Base-by-base conservation (phyloP, 1,140 invertebrate species). In the Meloidogyne exigua region DNA sequence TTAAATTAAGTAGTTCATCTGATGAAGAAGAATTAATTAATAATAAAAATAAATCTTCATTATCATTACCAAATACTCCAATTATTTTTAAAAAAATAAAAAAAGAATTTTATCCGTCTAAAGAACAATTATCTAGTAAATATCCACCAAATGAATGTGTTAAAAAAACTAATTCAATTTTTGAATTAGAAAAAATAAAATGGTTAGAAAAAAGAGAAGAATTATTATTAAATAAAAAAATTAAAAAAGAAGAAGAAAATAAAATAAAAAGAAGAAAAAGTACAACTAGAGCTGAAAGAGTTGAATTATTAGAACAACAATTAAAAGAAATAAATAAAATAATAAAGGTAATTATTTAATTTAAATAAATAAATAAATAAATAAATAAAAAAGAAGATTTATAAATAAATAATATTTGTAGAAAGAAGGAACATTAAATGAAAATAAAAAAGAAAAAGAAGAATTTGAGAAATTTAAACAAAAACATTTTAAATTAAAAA, bases 91-190 rank as follows among this genome's bases (percentile, higher is more conserved):
- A 49, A 49, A 49, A 18, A 49, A 49, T 18, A 18, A 18, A 4
- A 49, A 15, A 49, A 49, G 18, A 49, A 49, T 15, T 4, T 18
- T 18, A 13, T 18, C 15, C 28, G 2, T 3, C 5, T 18, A 49
- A 49, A n/a, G 49, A n/a, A n/a, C 49, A 57, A 57, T n/a, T 25
- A 44, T 32, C 68, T 15, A n/a, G n/a, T n/a, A 69, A 49, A 39
- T 28, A 49, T 69, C 28, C 70, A 63, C 18, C 44, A 21, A 63
- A 72, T 32, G 42, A 72, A 69, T 36, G 28, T 25, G 68, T 49
- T 32, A 72, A 25, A 57, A 57, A n/a, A 57, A 57, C 13, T 15
- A 57, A 57, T 57, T 57, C 49, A n/a, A n/a, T 57, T 5, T 57
- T 3, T 3, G 49, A 57, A 57, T n/a, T n/a, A 57, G 49, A 57